These are phyloP conservation scores for Macrophya annulata DNA, from an alignment of 2,888 invertebrate species.

Conservation along the genomic window DNA sequence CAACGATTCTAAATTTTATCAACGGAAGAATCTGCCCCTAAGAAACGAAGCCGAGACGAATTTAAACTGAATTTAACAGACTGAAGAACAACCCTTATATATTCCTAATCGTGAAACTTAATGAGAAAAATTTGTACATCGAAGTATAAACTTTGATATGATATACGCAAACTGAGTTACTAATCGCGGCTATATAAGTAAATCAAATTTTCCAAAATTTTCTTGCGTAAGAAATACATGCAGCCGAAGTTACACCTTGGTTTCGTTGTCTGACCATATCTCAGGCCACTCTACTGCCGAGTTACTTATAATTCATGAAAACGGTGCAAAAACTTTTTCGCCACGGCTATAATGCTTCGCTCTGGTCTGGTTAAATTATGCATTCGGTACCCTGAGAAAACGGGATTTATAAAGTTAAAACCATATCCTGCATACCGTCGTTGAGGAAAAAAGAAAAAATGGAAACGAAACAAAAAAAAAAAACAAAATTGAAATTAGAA, in stretches of 20 bases:
- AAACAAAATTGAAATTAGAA: not conserved
- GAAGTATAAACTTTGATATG: not conserved
- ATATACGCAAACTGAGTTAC: not conserved
- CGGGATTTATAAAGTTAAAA: conserved; percentile 50
- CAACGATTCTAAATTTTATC: not conserved
- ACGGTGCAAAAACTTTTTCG: conserved; percentile 38
- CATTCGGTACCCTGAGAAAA: conserved; percentile 46
- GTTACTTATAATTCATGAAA: conserved; percentile 52
- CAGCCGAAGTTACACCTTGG: not conserved
- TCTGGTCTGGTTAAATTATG: conserved; percentile 40
- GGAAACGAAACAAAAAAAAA: not conserved
- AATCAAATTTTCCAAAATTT: not conserved
- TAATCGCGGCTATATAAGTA: not conserved
- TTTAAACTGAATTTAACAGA: conserved; percentile 1
- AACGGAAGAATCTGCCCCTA: not conserved
- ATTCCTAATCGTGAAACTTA: not conserved
- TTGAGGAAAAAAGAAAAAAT: not conserved
- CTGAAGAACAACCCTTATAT: not conserved
- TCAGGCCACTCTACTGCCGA: conserved; percentile 46
- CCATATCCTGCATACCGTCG: conserved; percentile 18
- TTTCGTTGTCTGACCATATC: conserved; percentile 45
- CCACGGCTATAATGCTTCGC: not conserved
- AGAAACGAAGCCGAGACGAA: not conserved
- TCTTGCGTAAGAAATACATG: not conserved
- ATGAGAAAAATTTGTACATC: not conserved